phyloP scores from a whole-genome alignment of 1,140 invertebrate species.

The Drosophila pruinosa region DNA sequence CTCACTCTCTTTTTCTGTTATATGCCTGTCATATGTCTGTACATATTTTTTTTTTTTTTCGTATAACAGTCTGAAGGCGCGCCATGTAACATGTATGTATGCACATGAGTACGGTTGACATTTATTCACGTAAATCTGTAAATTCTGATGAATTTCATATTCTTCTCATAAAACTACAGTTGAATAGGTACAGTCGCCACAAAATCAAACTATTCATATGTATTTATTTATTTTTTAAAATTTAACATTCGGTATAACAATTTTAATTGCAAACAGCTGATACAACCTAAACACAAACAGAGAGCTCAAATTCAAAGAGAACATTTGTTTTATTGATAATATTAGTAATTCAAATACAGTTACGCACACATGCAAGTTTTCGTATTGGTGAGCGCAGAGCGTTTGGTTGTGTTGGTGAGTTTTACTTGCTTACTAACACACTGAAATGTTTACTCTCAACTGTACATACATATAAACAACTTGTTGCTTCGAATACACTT shows the following conservation, averaged over 20 bases:
- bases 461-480: neutral
- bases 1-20: neutral
- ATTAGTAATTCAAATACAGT: neutral
- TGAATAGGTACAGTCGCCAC: neutral
- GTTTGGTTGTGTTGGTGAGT: neutral
- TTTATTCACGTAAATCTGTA: neutral
- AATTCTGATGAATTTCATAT: neutral
- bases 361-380: too few relatives aligned
- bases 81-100: too few relatives aligned
- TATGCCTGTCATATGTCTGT: too few relatives aligned
- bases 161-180: neutral
- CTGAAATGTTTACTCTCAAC: neutral
- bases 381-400: neutral
- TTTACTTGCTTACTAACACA: neutral
- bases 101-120: neutral
- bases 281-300: constrained; percentile 4
- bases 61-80: too few relatives aligned
- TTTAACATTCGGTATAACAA: neutral
- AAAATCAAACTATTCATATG: neutral
- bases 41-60: neutral
- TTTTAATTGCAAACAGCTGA: neutral
- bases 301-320: neutral
- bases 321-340: neutral
- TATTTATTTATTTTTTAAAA: neutral
- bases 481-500: neutral